A percentile compares a stretch with the other conserved stretches of the same genome.
These are phyloP conservation scores for Anhinga rufa DNA, from an alignment of 2,113 vertebrate species.

Conservation along the genomic window DNA sequence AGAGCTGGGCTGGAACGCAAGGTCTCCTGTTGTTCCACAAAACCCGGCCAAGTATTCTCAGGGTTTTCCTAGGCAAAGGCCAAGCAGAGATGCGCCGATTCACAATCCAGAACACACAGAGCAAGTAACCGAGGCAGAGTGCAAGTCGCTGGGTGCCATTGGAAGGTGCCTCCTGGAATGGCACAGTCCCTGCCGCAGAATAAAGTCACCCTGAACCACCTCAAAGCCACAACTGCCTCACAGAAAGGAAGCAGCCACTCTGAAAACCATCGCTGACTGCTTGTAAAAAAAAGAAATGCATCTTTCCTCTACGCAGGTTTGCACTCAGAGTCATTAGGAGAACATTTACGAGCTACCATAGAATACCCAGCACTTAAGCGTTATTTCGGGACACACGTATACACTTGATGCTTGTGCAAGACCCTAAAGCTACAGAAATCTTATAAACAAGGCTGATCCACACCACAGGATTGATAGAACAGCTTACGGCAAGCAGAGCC, in stretches of 20 bases:
- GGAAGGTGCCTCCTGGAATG: background rate
- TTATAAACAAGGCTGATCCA: fast-evolving
- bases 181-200: fast-evolving
- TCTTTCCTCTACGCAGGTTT: background rate
- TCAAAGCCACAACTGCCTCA: background rate
- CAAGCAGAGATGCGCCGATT: background rate
- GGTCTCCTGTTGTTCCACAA: background rate
- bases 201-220: background rate
- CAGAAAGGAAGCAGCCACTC: background rate
- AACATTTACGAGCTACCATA: background rate
- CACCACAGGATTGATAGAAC: fast-evolving
- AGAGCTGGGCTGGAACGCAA: background rate
- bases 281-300: background rate
- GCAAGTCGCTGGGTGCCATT: background rate
- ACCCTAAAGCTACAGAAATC: background rate
- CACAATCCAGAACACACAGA: background rate
- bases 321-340: background rate
- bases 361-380: background rate
- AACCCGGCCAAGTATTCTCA: background rate
- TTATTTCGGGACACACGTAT: fast-evolving
- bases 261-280: background rate
- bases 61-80: conserved; percentile 22
- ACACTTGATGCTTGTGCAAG: background rate
- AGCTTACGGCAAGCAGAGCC: fast-evolving
- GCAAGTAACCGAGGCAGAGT: background rate